Conservation (phyloP, 37 sponge, comb jelly and placozoan genomes). For the Hexactinellida sp. region DNA sequence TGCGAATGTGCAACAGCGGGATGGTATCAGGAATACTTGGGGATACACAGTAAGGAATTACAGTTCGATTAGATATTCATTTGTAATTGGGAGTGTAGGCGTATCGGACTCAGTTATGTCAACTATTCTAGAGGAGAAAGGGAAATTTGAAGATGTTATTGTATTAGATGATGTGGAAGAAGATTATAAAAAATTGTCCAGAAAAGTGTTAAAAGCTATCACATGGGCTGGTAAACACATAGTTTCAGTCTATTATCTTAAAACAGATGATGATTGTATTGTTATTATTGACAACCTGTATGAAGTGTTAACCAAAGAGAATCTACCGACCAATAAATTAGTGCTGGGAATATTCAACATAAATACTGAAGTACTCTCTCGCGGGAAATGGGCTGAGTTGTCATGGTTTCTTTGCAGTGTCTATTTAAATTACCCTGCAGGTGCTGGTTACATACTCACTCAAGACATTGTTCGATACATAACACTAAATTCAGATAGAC, state of each 20-base stretch:
- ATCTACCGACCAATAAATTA: not conserved
- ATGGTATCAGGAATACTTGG: not conserved
- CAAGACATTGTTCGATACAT: not conserved
- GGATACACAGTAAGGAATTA: not conserved
- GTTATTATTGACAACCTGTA: not conserved
- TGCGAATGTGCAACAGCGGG: not conserved
- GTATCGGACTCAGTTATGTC: not conserved
- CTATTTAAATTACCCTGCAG: not conserved
- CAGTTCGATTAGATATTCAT: not conserved
- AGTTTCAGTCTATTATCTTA: not conserved
- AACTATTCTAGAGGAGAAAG: not conserved
- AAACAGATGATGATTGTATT: not conserved
- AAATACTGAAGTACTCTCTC: not conserved
- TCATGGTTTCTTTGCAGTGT: not conserved
- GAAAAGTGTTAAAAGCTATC: not conserved
- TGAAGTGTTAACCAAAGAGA: not conserved
- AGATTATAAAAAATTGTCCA: not conserved
- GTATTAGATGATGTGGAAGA: not conserved
- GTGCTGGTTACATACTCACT: not conserved
- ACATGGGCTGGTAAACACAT: not conserved
- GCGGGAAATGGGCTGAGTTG: not conserved
- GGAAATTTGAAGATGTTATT: not conserved
- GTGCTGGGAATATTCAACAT: not conserved
- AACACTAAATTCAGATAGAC: not conserved
- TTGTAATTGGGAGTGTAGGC: not conserved